Evolutionary conservation across 2,888 invertebrate species (phyloP), one percentile per base, ranked within the genome.

Genomic region (Netelia virgata): DNA sequence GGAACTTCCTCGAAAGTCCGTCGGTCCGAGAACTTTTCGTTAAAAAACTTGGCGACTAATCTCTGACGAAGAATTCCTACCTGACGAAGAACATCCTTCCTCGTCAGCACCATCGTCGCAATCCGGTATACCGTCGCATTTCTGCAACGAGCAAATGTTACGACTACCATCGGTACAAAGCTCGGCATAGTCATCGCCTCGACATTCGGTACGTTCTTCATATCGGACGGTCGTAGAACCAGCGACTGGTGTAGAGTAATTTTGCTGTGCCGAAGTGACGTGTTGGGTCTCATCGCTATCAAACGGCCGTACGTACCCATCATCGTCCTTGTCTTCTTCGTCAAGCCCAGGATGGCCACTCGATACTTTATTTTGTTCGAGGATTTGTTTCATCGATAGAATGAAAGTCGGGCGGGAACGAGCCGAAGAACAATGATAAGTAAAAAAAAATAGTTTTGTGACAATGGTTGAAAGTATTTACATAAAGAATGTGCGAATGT

Each of bases 81-180:
- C 89, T 90, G 85, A 57, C 50, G 86, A 57, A 79, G 88, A 90
- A 90, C 97, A 97, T 86, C 95, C 94, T 20, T 89, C 88, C 92
- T 97, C 97, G 91, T 97, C 97, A 23, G 95, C 95, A 5, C 95
- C 95, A 89, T 96, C 96, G 6, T 93, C 91, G 90, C 97, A 97
- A 88, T 97, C 96, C 0, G 73, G 57, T 1, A 89, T 88, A 1
- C 96, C 95, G 90, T 97, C 96, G 92, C 98, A 98, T 83, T 94
- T 92, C 81, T 94, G 95, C 23, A 94, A 94, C 0, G 92, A 93
- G 79, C 96, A 95, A 82, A 97, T 95, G 89, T 94, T 94, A 79
- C 93, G 91, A 84, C 94, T 93, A 53, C 94, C 94, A 88, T 95
- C 94, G 0, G 89, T 87, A 89, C 96, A 96, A 64, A 92, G 92